Conservation (phyloP, 2,113 vertebrate species). For the Cebidichthys violaceus region DNA sequence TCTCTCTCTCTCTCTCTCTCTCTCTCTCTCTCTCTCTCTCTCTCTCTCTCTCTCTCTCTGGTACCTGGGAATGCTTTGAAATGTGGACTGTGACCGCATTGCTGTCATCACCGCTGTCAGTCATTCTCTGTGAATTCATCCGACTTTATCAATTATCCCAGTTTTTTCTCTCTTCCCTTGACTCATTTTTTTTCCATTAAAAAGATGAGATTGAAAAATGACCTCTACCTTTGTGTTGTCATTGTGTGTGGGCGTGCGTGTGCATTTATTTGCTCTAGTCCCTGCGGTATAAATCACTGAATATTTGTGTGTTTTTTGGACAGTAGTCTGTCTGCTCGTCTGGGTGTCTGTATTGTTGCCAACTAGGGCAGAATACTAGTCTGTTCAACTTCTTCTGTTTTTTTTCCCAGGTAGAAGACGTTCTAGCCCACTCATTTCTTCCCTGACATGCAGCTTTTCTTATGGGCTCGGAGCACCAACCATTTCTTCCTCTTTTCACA, state of each 20-base stretch:
- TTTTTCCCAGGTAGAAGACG: constrained; percentile 21
- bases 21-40: background rate
- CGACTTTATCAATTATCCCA: constrained; percentile 69
- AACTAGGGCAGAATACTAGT: constrained; percentile 50
- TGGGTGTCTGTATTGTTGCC: constrained; percentile 51
- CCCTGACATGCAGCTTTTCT: constrained; percentile 10
- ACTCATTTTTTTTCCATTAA: constrained; percentile 82
- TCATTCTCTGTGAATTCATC: constrained; percentile 83
- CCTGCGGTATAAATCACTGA: constrained; percentile 32
- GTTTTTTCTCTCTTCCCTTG: constrained; percentile 74
- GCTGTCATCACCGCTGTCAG: constrained; percentile 76
- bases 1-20: background rate
- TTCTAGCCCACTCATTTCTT: constrained; percentile 33
- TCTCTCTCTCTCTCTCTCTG: constrained; percentile 44
- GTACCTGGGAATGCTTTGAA: constrained; percentile 77
- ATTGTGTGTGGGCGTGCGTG: constrained; percentile 15
- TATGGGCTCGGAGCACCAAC: background rate
- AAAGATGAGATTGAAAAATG: constrained; percentile 80
- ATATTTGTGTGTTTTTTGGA: constrained; percentile 52
- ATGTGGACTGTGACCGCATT: constrained; percentile 74
- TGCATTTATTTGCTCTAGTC: constrained; percentile 28
- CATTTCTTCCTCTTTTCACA: constrained; percentile 30
- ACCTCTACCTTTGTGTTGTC: constrained; percentile 60
- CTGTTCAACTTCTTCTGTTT: background rate
- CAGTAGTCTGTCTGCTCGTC: constrained; percentile 40